phyloP scores from a whole-genome alignment of 2,797 vertebrate species.

The Clarias platycephalus region DNA sequence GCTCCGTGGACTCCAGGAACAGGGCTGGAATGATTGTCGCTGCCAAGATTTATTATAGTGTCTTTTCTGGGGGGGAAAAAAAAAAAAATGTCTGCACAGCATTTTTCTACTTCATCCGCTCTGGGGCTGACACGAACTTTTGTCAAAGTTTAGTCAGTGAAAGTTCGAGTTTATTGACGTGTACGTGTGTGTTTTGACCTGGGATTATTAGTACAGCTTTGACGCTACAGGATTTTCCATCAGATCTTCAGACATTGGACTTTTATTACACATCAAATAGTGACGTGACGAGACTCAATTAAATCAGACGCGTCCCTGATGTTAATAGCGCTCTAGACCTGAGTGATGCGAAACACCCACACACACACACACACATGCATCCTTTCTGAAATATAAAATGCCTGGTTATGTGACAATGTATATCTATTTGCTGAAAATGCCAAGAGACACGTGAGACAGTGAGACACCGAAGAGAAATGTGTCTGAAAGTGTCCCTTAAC shows the following conservation, averaged over 20 bases:
- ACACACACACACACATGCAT: background rate
- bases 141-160: background rate
- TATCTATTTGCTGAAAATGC: background rate
- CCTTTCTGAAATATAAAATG: background rate
- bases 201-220: background rate
- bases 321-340: background rate
- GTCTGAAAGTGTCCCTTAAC: background rate
- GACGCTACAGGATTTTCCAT: background rate
- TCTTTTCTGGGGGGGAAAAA: background rate
- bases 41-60: constrained; percentile 40
- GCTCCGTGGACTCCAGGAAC: constrained; percentile 28
- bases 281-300: background rate
- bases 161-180: background rate
- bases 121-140: constrained; percentile 15
- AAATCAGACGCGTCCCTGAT: background rate
- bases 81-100: constrained; percentile 31
- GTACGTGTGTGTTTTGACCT: background rate
- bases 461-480: background rate
- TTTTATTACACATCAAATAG: background rate
- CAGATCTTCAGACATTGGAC: background rate
- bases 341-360: background rate
- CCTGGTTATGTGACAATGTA: background rate
- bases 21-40: constrained; percentile 37
- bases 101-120: constrained; percentile 32
- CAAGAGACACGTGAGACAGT: background rate